Conservation (phyloP, 64 coral and sea anemone species). For the Montipora cactus region DNA sequence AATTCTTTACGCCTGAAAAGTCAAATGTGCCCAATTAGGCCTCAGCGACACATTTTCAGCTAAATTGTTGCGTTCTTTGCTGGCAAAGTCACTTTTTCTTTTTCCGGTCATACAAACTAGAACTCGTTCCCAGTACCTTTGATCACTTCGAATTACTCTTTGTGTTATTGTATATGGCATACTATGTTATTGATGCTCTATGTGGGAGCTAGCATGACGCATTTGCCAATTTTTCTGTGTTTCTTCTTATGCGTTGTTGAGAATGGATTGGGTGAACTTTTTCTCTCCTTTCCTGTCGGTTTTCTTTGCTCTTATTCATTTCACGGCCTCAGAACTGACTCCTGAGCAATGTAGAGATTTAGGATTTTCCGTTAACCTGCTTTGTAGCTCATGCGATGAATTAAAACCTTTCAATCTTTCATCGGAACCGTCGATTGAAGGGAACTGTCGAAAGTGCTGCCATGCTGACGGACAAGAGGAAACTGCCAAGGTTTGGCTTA, state of each 20-base stretch:
- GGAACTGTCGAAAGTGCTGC: conserved; percentile 91
- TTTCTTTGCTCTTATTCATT: conserved; percentile 82
- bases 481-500: conserved; percentile 77
- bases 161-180: too few species aligned
- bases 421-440: conserved; percentile 52
- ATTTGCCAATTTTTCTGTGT: too few species aligned
- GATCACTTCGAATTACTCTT: too few species aligned
- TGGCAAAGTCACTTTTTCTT: too few species aligned
- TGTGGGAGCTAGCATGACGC: too few species aligned
- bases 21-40: too few species aligned
- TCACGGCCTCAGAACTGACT: conserved; percentile 72
- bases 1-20: too few species aligned
- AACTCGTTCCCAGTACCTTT: too few species aligned
- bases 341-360: conserved; percentile 92
- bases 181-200: too few species aligned
- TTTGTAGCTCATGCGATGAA: conserved; percentile 96
- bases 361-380: conserved; percentile 87
- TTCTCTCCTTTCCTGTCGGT: conserved; percentile 79
- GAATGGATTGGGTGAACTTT: conserved; percentile 83
- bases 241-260: conserved; percentile 1
- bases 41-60: too few species aligned
- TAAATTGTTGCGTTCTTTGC: too few species aligned
- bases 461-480: conserved; percentile 87
- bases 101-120: too few species aligned
- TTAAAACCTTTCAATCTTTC: conserved; percentile 94